Conservation (phyloP, 2,113 vertebrate species). For the Isurus oxyrinchus region DNA sequence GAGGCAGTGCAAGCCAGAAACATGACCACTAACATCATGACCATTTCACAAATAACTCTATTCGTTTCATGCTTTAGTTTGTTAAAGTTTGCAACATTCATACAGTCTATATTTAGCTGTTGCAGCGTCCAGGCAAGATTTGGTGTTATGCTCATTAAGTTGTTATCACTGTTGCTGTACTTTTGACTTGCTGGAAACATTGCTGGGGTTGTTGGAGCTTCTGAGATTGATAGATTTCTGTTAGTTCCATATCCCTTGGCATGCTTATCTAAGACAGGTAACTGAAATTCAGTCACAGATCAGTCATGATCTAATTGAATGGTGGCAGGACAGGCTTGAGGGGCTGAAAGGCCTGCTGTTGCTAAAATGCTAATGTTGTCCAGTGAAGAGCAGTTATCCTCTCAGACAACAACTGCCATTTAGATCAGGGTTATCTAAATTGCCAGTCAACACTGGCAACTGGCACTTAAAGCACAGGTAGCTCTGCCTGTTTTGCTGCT, state of each 20-base stretch:
- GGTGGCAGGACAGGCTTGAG: neutral
- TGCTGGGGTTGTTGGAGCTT: neutral
- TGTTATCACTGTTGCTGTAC: neutral
- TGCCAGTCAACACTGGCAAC: neutral
- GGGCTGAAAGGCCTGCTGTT: neutral
- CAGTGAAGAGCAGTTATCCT: neutral
- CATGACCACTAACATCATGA: neutral
- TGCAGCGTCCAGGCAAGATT: neutral
- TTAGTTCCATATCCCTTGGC: neutral
- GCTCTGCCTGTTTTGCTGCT: neutral
- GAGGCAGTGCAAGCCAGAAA: neutral
- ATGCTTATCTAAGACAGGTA: neutral
- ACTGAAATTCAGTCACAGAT: neutral
- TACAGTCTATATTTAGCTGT: neutral
- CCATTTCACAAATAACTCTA: neutral
- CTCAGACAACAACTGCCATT: neutral
- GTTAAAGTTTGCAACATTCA: neutral
- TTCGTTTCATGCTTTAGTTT: neutral
- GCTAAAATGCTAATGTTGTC: neutral
- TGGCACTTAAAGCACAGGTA: neutral
- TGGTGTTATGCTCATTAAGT: neutral
- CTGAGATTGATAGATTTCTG: neutral
- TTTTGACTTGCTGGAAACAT: neutral
- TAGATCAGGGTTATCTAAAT: neutral
- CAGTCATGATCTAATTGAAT: neutral